These are phyloP conservation scores for Plagodis dolabraria DNA, from an alignment of 2,888 invertebrate genomes.

Conservation along the genomic window DNA sequence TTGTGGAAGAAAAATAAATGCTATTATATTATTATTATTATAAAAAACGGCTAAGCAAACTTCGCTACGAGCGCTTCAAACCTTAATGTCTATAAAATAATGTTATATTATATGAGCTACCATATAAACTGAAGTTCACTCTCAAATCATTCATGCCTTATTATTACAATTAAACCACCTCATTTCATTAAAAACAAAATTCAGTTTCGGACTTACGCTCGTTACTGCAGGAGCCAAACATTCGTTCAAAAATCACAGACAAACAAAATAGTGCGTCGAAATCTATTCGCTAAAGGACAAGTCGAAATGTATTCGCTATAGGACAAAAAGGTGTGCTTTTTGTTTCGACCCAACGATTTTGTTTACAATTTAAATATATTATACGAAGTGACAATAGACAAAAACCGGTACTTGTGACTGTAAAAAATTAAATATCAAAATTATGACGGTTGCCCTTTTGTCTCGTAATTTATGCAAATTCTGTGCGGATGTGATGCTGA, in stretches of 20 bases:
- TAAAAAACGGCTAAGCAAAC: too few relatives aligned
- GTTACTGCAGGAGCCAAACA: background rate
- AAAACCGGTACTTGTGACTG: slow-evolving; percentile 83
- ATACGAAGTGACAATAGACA: slow-evolving; percentile 79
- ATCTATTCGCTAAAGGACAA: slow-evolving; percentile 53
- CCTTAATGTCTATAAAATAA: too few relatives aligned
- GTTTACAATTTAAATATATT: slow-evolving; percentile 83
- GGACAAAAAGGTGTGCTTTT: slow-evolving; percentile 71
- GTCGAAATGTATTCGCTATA: slow-evolving; percentile 48
- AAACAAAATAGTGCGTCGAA: slow-evolving; percentile 25
- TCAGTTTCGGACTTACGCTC: too few relatives aligned
- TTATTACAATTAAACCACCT: background rate
- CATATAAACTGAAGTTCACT: too few relatives aligned
- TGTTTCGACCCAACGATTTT: slow-evolving; percentile 79
- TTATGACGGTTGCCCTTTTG: slow-evolving; percentile 79
- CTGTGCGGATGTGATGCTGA: slow-evolving; percentile 60
- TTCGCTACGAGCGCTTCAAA: too few relatives aligned
- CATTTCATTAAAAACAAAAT: background rate
- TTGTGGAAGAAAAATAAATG: too few relatives aligned
- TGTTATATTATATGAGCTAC: too few relatives aligned
- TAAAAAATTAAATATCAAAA: slow-evolving; percentile 83
- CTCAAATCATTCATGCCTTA: too few relatives aligned
- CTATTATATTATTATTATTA: too few relatives aligned
- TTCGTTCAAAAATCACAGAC: background rate
- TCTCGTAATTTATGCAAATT: slow-evolving; percentile 79